These are phyloP conservation scores for Drosophila bocki DNA, from an alignment of 1,140 invertebrate species.

Conservation along the genomic window DNA sequence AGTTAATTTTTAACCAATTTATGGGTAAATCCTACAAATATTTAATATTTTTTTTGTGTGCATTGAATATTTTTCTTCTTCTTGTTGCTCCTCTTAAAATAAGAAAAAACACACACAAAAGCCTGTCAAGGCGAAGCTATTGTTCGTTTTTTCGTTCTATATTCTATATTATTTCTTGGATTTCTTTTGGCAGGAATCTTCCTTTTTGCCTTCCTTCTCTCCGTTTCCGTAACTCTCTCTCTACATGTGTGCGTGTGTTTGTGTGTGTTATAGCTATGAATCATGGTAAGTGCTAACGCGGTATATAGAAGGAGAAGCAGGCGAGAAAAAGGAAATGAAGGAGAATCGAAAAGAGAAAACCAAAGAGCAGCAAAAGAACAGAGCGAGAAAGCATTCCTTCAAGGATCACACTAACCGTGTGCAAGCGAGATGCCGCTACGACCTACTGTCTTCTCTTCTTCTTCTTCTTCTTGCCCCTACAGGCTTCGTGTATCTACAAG, in stretches of 20 bases:
- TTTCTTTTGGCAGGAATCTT: conserved; percentile 14
- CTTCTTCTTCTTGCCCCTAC: conserved; percentile 1
- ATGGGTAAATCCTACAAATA: not conserved
- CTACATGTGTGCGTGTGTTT: not conserved
- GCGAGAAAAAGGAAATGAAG: not conserved
- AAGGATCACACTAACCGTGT: conserved; percentile 34
- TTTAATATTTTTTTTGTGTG: not conserved
- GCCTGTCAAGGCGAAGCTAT: conserved; percentile 43
- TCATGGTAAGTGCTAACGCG: conserved; percentile 70
- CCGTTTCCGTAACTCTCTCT: conserved; percentile 12
- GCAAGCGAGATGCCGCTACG: conserved; percentile 22
- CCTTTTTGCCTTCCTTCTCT: conserved; percentile 13
- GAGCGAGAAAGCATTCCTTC: conserved; percentile 41
- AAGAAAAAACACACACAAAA: conserved; percentile 12
- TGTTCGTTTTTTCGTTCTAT: conserved; percentile 31
- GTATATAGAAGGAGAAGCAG: conserved; percentile 28
- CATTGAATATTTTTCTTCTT: not conserved
- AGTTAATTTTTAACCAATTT: not conserved
- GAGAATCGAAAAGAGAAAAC: conserved; percentile 17
- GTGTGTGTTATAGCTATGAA: conserved; percentile 66
- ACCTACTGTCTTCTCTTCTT: conserved; percentile 62
- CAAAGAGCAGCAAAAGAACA: conserved; percentile 29
- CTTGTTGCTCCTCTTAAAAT: not conserved
- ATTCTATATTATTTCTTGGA: conserved; percentile 23
- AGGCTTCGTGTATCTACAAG: conserved; percentile 64